Percentiles rank a stretch among this genome's conserved stretches.
phyloP scores from a whole-genome alignment of 2,113 vertebrate species.

The Petaurus breviceps region DNA sequence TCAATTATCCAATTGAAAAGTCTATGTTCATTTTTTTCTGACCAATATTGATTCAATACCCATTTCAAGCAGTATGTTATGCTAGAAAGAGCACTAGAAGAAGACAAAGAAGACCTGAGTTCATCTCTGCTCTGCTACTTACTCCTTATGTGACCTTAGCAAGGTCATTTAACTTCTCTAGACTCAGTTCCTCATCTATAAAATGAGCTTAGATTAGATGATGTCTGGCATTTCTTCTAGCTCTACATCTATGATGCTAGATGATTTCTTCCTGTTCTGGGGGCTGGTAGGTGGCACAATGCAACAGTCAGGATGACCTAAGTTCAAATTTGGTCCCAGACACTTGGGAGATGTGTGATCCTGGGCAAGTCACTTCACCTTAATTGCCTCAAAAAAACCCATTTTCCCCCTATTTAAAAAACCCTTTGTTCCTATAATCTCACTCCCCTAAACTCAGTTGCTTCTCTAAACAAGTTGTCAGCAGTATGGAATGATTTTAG shows the following conservation, averaged over 20 bases:
- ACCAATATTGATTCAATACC: neutral
- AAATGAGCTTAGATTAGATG: neutral
- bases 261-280: neutral
- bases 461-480: neutral
- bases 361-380: no score
- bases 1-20: neutral
- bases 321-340: no score
- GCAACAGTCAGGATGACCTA: no score
- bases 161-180: neutral
- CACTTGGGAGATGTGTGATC: no score
- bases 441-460: neutral
- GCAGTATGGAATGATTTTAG: neutral
- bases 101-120: neutral
- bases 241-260: neutral
- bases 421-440: neutral
- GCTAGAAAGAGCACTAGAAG: neutral
- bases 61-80: neutral
- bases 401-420: neutral
- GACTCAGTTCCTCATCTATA: neutral
- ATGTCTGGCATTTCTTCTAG: neutral
- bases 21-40: neutral
- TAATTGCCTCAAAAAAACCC: no score
- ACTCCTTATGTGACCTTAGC: neutral
- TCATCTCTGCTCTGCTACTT: neutral
- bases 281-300: no score